phyloP scores from a whole-genome alignment of 1,140 invertebrate genomes.

The Cyclargus thomasi region DNA sequence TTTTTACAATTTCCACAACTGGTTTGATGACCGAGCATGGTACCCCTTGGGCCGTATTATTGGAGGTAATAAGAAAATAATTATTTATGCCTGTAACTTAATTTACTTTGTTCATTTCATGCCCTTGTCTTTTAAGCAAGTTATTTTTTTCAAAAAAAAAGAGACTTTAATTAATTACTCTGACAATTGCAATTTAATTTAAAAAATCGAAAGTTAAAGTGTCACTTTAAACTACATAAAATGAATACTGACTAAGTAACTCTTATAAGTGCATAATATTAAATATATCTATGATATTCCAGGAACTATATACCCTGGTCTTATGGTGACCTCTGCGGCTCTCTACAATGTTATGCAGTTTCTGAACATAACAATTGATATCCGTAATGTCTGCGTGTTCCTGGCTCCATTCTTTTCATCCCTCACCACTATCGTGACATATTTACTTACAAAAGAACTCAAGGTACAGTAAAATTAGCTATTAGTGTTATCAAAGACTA shows the following conservation, averaged over 20 bases:
- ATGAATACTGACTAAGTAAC: too few relatives aligned
- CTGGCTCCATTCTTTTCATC: conserved; percentile 97
- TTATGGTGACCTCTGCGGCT: conserved; percentile 97
- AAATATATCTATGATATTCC: neutral
- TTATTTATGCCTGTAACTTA: too few relatives aligned
- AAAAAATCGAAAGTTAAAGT: too few relatives aligned
- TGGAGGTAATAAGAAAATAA: conserved; percentile 78
- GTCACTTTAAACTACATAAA: too few relatives aligned
- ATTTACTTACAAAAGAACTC: conserved; percentile 95
- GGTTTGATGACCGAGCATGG: conserved; percentile 99
- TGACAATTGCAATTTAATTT: too few relatives aligned
- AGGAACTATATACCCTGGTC: conserved; percentile 97
- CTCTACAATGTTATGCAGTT: conserved; percentile 92
- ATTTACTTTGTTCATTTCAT: too few relatives aligned
- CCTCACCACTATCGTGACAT: conserved; percentile 96
- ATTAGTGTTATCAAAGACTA: too few relatives aligned
- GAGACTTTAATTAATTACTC: too few relatives aligned
- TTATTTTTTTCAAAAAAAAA: too few relatives aligned
- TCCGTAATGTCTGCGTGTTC: conserved; percentile 98
- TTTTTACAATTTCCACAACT: conserved; percentile 98
- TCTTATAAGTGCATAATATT: too few relatives aligned
- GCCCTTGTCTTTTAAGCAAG: too few relatives aligned
- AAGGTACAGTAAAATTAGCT: conserved; percentile 81
- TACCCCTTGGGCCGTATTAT: conserved; percentile 98
- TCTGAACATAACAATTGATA: conserved; percentile 95